Percentiles rank a stretch among this genome's conserved stretches.
Conservation (phyloP, 2,797 vertebrate species). For the Hybognathus amarus region DNA sequence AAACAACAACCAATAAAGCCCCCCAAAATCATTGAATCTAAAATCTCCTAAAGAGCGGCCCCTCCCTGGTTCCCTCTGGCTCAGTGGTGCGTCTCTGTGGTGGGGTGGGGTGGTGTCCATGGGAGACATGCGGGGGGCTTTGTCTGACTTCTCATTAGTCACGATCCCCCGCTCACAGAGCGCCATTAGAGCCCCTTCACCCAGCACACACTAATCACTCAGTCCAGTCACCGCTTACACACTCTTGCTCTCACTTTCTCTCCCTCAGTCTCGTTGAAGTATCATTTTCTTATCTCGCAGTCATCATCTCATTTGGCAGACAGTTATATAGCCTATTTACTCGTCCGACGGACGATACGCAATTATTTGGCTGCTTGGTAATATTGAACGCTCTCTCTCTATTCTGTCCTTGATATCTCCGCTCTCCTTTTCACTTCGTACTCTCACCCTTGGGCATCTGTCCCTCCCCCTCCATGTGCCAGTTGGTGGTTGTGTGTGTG, state of each 20-base stretch:
- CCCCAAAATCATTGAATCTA: background rate
- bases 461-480: conserved; percentile 49
- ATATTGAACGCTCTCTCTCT: conserved; percentile 16
- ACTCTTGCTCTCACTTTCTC: conserved; percentile 20
- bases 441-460: conserved; percentile 49
- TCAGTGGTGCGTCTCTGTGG: background rate
- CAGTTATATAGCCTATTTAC: conserved; percentile 31
- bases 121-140: conserved; percentile 42
- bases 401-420: conserved; percentile 39
- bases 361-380: conserved; percentile 28
- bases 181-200: conserved; percentile 50
- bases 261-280: background rate
- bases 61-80: background rate
- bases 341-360: conserved; percentile 10
- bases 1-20: conserved; percentile 7
- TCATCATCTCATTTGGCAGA: conserved; percentile 26
- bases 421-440: conserved; percentile 14
- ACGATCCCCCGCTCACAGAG: conserved; percentile 51
- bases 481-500: conserved; percentile 35
- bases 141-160: conserved; percentile 58
- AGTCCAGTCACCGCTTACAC: conserved; percentile 28
- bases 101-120: conserved; percentile 23
- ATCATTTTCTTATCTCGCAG: background rate
- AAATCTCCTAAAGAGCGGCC: conserved; percentile 11
- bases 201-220: conserved; percentile 47